Conservation (phyloP, 2,888 invertebrate genomes). For the Polia nebulosa region DNA sequence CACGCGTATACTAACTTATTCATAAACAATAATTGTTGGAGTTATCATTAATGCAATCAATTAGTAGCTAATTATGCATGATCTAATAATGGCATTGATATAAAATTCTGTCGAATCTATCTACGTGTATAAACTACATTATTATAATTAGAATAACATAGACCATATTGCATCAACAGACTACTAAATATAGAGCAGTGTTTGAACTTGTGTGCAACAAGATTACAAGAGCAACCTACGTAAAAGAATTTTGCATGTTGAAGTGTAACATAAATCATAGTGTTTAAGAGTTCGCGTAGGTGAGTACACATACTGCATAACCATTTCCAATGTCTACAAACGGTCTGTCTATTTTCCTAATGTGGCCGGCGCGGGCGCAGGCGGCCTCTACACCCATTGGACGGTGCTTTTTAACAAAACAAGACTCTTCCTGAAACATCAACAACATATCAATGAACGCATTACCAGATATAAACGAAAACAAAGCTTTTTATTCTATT, state of each 20-base stretch:
- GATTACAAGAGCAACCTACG: constrained; percentile 42
- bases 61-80: constrained; percentile 34
- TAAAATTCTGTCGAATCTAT: constrained; percentile 13
- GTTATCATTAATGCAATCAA: constrained; percentile 43
- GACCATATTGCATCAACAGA: constrained; percentile 38
- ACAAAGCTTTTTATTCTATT: constrained; percentile 76
- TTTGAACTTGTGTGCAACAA: constrained; percentile 37
- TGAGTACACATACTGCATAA: constrained; percentile 70
- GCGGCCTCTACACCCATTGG: constrained; percentile 74
- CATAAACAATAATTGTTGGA: constrained; percentile 21
- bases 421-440: constrained; percentile 82
- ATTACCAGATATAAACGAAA: constrained; percentile 74
- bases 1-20: constrained; percentile 25
- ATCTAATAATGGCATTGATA: constrained; percentile 36
- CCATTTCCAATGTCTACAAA: constrained; percentile 72
- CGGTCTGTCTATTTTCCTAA: constrained; percentile 86
- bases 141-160: constrained; percentile 12
- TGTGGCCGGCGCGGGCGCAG: constrained; percentile 77
- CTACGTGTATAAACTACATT: not conserved
- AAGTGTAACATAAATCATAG: constrained; percentile 57
- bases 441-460: constrained; percentile 81
- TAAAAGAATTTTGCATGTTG: constrained; percentile 40
- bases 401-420: constrained; percentile 83
- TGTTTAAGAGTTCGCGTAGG: constrained; percentile 52
- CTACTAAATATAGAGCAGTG: constrained; percentile 42